Conservation (phyloP, 2,113 vertebrate genomes). For the Colius striatus region DNA sequence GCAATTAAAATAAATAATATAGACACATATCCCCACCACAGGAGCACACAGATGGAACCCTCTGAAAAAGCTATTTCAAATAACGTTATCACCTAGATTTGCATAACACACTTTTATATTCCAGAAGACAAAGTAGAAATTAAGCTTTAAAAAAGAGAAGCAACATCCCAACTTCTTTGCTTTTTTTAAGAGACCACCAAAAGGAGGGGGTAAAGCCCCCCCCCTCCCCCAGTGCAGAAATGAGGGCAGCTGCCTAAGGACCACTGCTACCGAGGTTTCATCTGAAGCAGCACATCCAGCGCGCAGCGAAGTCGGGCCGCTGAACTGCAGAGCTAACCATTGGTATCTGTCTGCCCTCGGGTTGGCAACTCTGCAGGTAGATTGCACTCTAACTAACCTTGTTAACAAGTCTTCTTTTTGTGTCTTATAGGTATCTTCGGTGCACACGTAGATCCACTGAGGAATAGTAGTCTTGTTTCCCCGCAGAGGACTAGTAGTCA, state of each 20-base stretch:
- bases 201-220: background rate
- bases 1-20: conserved; percentile 26
- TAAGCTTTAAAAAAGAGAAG: conserved; percentile 27
- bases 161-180: background rate
- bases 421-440: conserved; percentile 77
- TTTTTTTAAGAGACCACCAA: conserved; percentile 22
- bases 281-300: conserved; percentile 36
- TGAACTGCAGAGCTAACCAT: conserved; percentile 9
- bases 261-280: background rate
- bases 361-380: conserved; percentile 61
- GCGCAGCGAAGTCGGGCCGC: background rate
- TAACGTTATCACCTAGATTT: conserved; percentile 17
- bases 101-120: conserved; percentile 9
- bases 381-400: conserved; percentile 80
- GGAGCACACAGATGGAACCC: conserved; percentile 1
- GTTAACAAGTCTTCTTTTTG: conserved; percentile 79
- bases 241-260: conserved; percentile 28
- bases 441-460: conserved; percentile 78
- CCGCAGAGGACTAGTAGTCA: conserved; percentile 80
- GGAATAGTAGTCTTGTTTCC: conserved; percentile 79
- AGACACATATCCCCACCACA: conserved; percentile 10
- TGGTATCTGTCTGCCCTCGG: conserved; percentile 47
- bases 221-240: background rate
- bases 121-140: conserved; percentile 29
- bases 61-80: conserved; percentile 41